Percentiles rank a stretch among this genome's conserved stretches.
Evolutionary conservation across 2,113 vertebrate species (phyloP).

Genomic region (Sturnira hondurensis): DNA sequence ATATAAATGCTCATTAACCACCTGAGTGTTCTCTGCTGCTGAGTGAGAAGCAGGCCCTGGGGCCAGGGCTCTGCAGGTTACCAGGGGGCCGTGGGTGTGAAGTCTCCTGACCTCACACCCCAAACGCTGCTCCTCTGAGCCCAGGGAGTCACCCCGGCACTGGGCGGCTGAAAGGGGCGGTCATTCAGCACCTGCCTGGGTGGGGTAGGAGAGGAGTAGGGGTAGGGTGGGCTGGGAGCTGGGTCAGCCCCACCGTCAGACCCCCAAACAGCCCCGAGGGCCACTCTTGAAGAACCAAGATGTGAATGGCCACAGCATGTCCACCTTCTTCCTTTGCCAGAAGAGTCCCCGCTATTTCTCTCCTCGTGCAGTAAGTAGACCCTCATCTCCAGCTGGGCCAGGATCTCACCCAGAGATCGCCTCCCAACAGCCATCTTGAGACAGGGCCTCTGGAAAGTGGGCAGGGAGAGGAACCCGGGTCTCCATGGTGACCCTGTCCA

Average conservation of each 20-base stretch:
- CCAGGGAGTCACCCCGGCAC: not conserved
- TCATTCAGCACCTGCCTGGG: not conserved
- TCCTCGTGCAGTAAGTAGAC: not conserved
- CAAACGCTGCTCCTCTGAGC: not conserved
- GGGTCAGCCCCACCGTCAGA: not conserved
- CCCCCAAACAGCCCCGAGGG: not conserved
- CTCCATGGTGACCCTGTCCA: constrained; percentile 59
- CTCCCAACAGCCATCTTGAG: not conserved
- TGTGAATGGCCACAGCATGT: no score
- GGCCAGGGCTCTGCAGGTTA: not conserved
- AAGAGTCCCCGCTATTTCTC: not conserved
- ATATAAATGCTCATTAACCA: constrained; percentile 26
- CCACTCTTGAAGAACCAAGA: not conserved
- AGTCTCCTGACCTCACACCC: not conserved
- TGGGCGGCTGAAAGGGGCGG: not conserved
- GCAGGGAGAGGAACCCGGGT: not conserved
- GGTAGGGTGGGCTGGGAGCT: not conserved
- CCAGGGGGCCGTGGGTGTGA: not conserved
- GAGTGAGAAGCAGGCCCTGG: not conserved
- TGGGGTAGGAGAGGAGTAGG: no score
- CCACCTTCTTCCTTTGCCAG: not conserved
- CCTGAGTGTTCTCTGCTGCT: not conserved
- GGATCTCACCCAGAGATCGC: not conserved
- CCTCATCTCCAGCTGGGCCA: not conserved
- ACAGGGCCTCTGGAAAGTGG: not conserved